These are phyloP conservation scores for Nannobrachium achirus DNA, from an alignment of 2,113 vertebrate species.

Conservation along the genomic window DNA sequence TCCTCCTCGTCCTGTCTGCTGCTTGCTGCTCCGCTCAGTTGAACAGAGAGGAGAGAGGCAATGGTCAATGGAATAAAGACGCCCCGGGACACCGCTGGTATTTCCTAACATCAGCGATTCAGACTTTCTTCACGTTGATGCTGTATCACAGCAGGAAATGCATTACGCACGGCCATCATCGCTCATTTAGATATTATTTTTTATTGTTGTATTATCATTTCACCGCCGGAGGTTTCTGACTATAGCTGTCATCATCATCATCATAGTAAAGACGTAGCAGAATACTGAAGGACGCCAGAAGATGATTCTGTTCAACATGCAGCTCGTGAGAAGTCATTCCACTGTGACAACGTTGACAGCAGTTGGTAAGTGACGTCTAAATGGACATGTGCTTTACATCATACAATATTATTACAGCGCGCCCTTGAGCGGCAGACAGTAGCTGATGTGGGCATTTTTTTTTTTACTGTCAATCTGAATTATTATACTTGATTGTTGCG, in stretches of 20 bases:
- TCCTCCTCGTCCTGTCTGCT: slow-evolving; percentile 12
- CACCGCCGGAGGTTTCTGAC: slow-evolving; percentile 15
- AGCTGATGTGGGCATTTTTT: too few relatives aligned
- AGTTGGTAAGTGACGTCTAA: slow-evolving; percentile 52
- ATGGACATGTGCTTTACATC: not conserved
- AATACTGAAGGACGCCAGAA: slow-evolving; percentile 22
- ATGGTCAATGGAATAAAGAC: not conserved
- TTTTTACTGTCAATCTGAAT: too few relatives aligned
- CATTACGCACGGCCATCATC: not conserved
- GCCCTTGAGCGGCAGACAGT: too few relatives aligned
- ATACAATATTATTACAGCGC: too few relatives aligned
- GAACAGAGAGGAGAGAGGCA: not conserved
- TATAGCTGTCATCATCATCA: not conserved
- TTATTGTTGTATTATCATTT: not conserved
- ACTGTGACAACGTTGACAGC: slow-evolving; percentile 34
- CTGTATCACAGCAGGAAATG: slow-evolving; percentile 43
- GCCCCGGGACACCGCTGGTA: too few relatives aligned
- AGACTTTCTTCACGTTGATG: slow-evolving; percentile 21
- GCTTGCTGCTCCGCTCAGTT: not conserved
- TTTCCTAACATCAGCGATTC: not conserved
- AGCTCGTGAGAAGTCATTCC: slow-evolving; percentile 31
- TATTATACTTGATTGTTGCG: too few relatives aligned
- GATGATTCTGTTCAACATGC: not conserved
- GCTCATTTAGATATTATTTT: slow-evolving; percentile 1
- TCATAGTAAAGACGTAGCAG: slow-evolving; percentile 19